Evolutionary conservation across 1,140 invertebrate species (phyloP).

Genomic region (Apis dorsata): DNA sequence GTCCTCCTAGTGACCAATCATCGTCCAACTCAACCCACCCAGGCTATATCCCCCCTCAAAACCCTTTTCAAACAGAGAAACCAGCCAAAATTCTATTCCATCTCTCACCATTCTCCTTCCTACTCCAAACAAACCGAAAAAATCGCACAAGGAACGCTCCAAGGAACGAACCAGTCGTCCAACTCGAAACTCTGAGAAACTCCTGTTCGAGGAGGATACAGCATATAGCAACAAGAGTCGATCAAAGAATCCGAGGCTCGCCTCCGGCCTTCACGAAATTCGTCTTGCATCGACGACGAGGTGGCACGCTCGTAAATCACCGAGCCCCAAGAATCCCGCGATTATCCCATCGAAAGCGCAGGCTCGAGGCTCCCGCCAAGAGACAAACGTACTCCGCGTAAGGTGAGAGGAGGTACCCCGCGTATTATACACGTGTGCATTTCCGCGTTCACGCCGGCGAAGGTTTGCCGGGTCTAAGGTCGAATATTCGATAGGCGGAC

Average conservation of each 20-base stretch:
- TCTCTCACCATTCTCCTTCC: no score
- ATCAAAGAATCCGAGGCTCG: neutral
- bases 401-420: conserved; percentile 48
- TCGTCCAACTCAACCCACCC: no score
- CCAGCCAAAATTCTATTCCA: no score
- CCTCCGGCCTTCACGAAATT: conserved; percentile 15
- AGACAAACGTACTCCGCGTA: conserved; percentile 58
- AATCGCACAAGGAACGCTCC: no score
- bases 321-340: conserved; percentile 17
- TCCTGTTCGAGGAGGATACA: no score
- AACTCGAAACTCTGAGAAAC: no score
- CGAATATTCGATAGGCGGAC: conserved; percentile 66
- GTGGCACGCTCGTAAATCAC: conserved; percentile 31
- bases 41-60: no score
- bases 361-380: conserved; percentile 38
- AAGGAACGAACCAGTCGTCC: no score
- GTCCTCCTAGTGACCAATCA: no score
- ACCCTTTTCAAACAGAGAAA: no score
- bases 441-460: conserved; percentile 62
- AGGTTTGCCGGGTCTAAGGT: conserved; percentile 61
- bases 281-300: conserved; percentile 30
- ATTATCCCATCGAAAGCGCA: conserved; percentile 46
- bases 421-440: conserved; percentile 39
- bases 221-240: neutral
- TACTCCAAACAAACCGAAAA: no score